These are phyloP conservation scores for Parnassius apollo DNA, from an alignment of 2,888 invertebrate genomes.

Conservation along the genomic window DNA sequence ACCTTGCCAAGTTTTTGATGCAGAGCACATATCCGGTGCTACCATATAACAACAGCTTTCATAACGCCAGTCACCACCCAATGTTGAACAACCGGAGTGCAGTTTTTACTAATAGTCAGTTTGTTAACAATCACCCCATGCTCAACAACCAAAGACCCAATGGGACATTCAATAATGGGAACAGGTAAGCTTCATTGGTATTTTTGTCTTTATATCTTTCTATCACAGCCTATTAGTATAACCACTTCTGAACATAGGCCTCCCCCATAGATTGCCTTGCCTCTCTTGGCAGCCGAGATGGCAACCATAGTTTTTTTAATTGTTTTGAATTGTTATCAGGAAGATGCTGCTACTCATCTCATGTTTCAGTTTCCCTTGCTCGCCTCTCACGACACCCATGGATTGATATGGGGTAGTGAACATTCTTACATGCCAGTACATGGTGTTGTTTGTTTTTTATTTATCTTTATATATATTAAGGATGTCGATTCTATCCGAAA, in stretches of 20 bases:
- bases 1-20: slow-evolving; percentile 69
- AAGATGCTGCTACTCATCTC: too few relatives aligned
- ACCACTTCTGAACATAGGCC: neutral
- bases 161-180: slow-evolving; percentile 49
- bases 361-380: too few relatives aligned
- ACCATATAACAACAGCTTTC: slow-evolving; percentile 61
- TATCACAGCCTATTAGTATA: neutral
- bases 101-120: slow-evolving; percentile 48
- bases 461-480: too few relatives aligned
- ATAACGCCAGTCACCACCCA: slow-evolving; percentile 71
- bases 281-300: too few relatives aligned
- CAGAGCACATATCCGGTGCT: slow-evolving; percentile 75
- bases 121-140: slow-evolving; percentile 46
- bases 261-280: too few relatives aligned
- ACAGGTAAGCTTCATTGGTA: slow-evolving; percentile 36
- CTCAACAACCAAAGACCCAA: slow-evolving; percentile 55
- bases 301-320: too few relatives aligned
- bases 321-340: too few relatives aligned
- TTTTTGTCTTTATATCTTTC: neutral
- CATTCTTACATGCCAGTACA: neutral
- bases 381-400: too few relatives aligned
- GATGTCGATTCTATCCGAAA: too few relatives aligned
- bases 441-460: too few relatives aligned
- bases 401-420: neutral
- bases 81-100: slow-evolving; percentile 54